Conservation (phyloP, 2,113 vertebrate genomes). For the Urocolius indicus region DNA sequence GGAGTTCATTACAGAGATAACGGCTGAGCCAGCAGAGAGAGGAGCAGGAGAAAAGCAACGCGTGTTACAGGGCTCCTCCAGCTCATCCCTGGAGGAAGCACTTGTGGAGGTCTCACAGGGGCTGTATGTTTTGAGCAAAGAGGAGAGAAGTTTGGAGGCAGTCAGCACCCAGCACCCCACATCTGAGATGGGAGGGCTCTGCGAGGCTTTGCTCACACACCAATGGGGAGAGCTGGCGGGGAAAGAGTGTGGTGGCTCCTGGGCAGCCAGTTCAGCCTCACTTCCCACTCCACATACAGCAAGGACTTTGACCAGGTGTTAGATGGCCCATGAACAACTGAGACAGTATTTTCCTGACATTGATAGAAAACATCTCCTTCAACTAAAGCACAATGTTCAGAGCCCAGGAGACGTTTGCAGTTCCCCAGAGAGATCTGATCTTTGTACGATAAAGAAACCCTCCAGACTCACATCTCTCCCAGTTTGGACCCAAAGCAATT, state of each 20-base stretch:
- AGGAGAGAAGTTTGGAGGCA: not conserved
- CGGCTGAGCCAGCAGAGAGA: not conserved
- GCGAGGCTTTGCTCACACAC: not conserved
- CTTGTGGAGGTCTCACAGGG: not conserved
- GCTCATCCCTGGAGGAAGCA: not conserved
- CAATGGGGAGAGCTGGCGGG: accelerated
- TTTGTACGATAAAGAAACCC: not conserved
- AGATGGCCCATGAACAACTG: not conserved
- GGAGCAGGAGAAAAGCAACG: not conserved
- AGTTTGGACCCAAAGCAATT: not conserved
- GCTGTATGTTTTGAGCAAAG: not conserved
- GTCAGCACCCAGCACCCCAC: not conserved
- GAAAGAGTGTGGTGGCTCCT: not conserved
- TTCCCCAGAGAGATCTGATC: not conserved
- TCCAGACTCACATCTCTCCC: not conserved
- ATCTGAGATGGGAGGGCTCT: not conserved
- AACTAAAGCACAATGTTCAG: not conserved
- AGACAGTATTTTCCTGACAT: not conserved
- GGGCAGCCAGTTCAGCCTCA: accelerated
- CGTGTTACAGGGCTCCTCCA: not conserved
- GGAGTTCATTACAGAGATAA: constrained; percentile 36
- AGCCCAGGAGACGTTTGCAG: not conserved
- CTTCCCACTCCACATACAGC: not conserved
- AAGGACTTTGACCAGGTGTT: not conserved
- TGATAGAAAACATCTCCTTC: not conserved